A percentile compares a stretch with the other conserved stretches of the same genome.
phyloP scores from a whole-genome alignment of 2,797 vertebrate genomes.

The Falco columbarius region DNA sequence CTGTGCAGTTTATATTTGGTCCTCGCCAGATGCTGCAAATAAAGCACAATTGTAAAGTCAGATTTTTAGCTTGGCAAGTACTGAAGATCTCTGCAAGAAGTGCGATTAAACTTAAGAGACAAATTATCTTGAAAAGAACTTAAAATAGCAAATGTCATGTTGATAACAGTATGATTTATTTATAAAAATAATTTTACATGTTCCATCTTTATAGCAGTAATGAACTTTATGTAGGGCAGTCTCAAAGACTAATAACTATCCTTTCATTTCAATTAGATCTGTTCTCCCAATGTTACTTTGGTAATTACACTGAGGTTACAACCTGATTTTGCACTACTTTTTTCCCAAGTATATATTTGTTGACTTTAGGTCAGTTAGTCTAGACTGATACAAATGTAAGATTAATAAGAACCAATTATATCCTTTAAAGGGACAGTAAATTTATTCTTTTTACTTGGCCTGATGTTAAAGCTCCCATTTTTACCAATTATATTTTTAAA shows the following conservation, averaged over 20 bases:
- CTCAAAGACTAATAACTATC: conserved; percentile 26
- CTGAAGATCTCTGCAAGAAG: background rate
- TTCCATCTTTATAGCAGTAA: background rate
- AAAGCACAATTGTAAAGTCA: conserved; percentile 65
- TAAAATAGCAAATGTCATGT: conserved; percentile 10
- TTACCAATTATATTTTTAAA: background rate
- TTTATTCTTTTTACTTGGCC: background rate
- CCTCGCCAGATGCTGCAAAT: conserved; percentile 94
- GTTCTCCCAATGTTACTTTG: background rate
- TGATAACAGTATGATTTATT: conserved; percentile 16
- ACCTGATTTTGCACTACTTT: conserved; percentile 4
- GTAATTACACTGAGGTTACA: background rate
- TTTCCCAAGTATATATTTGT: background rate
- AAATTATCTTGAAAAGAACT: background rate
- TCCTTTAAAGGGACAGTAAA: background rate
- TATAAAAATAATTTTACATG: conserved; percentile 20
- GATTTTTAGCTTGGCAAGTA: background rate
- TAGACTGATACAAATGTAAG: background rate
- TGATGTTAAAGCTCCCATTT: background rate
- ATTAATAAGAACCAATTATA: background rate
- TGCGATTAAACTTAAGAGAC: background rate
- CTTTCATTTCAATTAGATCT: conserved; percentile 15
- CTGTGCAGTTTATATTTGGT: conserved; percentile 95
- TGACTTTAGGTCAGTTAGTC: background rate
- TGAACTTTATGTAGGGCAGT: conserved; percentile 22